Conservation (phyloP, 2,888 invertebrate genomes). For the Cabera pusaria region DNA sequence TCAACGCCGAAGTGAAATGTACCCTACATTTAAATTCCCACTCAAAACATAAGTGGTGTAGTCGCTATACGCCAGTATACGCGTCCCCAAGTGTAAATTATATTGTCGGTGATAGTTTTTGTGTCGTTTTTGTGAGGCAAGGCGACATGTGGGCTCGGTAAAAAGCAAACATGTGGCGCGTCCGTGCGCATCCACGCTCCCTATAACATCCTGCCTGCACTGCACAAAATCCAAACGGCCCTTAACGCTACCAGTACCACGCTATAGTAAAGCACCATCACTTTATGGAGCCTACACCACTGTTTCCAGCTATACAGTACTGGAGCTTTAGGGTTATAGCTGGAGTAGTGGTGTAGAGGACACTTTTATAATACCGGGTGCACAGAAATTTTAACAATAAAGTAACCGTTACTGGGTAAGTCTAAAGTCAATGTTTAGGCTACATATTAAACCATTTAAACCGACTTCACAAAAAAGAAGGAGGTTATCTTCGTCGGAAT, state of each 20-base stretch:
- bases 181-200: conserved; percentile 31
- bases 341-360: too few relatives aligned
- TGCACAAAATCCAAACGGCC: conserved; percentile 42
- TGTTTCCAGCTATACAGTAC: too few relatives aligned
- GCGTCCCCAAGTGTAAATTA: conserved; percentile 13
- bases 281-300: too few relatives aligned
- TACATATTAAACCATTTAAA: too few relatives aligned
- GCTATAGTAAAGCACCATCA: background rate
- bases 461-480: too few relatives aligned
- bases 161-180: conserved; percentile 56
- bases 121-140: conserved; percentile 35
- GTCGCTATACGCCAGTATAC: conserved; percentile 1
- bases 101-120: conserved; percentile 35
- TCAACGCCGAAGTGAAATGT: conserved; percentile 6
- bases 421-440: too few relatives aligned
- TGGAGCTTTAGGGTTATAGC: too few relatives aligned
- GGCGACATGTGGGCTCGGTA: conserved; percentile 50
- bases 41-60: conserved; percentile 12
- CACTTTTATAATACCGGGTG: too few relatives aligned
- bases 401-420: too few relatives aligned
- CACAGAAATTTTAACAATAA: too few relatives aligned
- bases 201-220: conserved; percentile 51
- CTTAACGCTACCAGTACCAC: conserved; percentile 14
- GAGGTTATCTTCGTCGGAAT: too few relatives aligned
- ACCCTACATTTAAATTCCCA: conserved; percentile 15